Evolutionary conservation across 2,113 vertebrate genomes (phyloP).

Genomic region (Entomyzon cyanotis): DNA sequence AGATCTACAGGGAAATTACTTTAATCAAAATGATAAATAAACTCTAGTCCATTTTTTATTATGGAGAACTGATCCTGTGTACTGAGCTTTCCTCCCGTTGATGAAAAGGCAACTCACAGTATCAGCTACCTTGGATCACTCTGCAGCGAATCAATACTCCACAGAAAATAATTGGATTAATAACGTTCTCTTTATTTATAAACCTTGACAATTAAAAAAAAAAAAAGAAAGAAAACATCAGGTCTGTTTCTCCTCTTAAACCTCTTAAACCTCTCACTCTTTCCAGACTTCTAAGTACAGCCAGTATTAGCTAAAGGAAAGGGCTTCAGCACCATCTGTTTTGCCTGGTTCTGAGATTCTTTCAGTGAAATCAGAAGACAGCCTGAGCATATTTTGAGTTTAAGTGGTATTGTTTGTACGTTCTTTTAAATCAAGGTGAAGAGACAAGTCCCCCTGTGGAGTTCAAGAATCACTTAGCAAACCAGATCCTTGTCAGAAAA

Average conservation of each 20-base stretch:
- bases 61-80: background rate
- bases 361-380: constrained; percentile 48
- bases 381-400: constrained; percentile 58
- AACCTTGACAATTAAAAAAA: background rate
- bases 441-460: constrained; percentile 45
- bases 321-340: constrained; percentile 52
- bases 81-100: background rate
- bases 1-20: background rate
- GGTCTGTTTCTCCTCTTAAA: constrained; percentile 15
- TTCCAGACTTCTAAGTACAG: constrained; percentile 15
- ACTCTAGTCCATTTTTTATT: background rate
- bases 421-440: constrained; percentile 65
- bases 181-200: constrained; percentile 12
- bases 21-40: constrained; percentile 11
- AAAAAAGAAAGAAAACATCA: background rate
- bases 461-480: constrained; percentile 67
- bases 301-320: constrained; percentile 51
- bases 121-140: background rate
- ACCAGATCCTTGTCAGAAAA: constrained; percentile 60
- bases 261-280: constrained; percentile 10
- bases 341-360: constrained; percentile 51
- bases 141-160: background rate
- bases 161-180: background rate
- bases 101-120: background rate
- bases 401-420: constrained; percentile 55